Percentiles rank a stretch among this genome's conserved stretches.
These are phyloP conservation scores for Spisula subtruncata DNA, from an alignment of 2,888 invertebrate genomes.

Conservation along the genomic window DNA sequence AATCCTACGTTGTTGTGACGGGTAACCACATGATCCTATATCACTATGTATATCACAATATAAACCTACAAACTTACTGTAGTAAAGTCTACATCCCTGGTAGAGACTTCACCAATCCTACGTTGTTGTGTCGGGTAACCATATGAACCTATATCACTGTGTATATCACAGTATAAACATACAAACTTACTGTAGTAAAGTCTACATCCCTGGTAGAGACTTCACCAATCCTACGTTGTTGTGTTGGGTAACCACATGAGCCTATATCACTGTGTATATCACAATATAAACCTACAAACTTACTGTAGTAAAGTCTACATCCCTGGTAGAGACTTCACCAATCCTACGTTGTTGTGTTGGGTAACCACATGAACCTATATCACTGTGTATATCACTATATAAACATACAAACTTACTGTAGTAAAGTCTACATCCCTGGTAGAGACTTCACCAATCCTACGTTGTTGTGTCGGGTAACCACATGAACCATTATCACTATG, in stretches of 20 bases:
- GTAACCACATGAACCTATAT: slow-evolving; percentile 50
- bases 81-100: slow-evolving; percentile 59
- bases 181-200: slow-evolving; percentile 55
- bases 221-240: slow-evolving; percentile 56
- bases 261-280: slow-evolving; percentile 53
- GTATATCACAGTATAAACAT: background rate
- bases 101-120: slow-evolving; percentile 58
- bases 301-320: slow-evolving; percentile 58
- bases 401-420: slow-evolving; percentile 41
- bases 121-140: slow-evolving; percentile 43
- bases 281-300: slow-evolving; percentile 3
- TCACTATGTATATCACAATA: slow-evolving; percentile 51
- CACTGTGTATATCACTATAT: slow-evolving; percentile 45
- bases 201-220: slow-evolving; percentile 60
- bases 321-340: slow-evolving; percentile 62
- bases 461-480: slow-evolving; percentile 42
- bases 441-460: slow-evolving; percentile 55
- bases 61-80: slow-evolving; percentile 41
- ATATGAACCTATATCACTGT: slow-evolving; percentile 53
- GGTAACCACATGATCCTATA: slow-evolving; percentile 45
- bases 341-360: slow-evolving; percentile 41
- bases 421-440: slow-evolving; percentile 62
- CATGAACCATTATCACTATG: slow-evolving; percentile 52
- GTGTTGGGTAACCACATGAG: slow-evolving; percentile 36
- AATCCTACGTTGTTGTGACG: slow-evolving; percentile 40